Conservation (phyloP, 2,797 vertebrate species). For the Myotis pilosus region DNA sequence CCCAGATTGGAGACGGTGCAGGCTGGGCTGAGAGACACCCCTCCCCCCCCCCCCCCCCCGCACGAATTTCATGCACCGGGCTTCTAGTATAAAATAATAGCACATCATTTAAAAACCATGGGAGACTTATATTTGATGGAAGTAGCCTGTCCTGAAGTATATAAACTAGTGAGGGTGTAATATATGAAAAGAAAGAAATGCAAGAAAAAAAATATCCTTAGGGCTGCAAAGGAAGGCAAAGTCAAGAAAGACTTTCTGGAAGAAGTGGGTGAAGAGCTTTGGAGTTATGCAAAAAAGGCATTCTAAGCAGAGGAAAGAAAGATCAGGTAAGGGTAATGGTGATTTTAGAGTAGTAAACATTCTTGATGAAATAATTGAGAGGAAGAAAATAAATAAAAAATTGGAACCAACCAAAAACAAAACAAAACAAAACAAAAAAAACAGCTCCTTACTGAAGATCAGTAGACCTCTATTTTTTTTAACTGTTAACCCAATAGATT, state of each 20-base stretch:
- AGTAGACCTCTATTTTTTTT: not conserved
- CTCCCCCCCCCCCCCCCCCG: too few relatives aligned
- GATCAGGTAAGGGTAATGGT: not conserved
- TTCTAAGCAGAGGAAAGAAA: not conserved
- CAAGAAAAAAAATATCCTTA: not conserved
- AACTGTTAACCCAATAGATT: not conserved
- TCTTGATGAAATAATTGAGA: not conserved
- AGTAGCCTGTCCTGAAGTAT: not conserved
- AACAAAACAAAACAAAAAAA: not conserved
- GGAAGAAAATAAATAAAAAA: not conserved
- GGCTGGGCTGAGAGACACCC: too few relatives aligned
- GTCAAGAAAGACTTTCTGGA: slow-evolving; percentile 2
- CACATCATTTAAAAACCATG: not conserved
- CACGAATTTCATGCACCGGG: too few relatives aligned
- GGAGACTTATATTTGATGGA: not conserved
- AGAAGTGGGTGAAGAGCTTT: not conserved
- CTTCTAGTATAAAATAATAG: not conserved
- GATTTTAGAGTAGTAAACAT: not conserved
- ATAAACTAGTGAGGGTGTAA: not conserved
- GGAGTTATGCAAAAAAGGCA: not conserved
- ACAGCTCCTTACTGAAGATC: not conserved
- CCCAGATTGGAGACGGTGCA: too few relatives aligned
- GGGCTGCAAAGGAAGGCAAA: not conserved
- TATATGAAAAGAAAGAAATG: not conserved
- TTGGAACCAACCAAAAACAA: not conserved